Evolutionary conservation across 2,113 vertebrate species (phyloP).

Genomic region (Spea bombifrons): DNA sequence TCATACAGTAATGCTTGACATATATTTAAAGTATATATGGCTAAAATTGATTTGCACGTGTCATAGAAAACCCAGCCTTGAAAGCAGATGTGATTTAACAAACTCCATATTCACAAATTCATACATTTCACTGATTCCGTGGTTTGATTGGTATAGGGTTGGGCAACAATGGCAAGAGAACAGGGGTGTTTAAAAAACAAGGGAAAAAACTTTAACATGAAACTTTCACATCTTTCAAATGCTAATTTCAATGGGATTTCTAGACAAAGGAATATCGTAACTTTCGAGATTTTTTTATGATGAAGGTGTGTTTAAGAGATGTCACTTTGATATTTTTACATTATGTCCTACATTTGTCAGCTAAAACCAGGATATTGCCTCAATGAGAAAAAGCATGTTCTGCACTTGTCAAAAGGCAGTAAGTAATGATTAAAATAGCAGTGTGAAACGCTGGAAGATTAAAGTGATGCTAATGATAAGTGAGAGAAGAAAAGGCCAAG

Average conservation of each 20-base stretch:
- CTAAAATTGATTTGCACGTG: too few relatives aligned
- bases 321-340: conserved; percentile 99
- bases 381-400: conserved; percentile 98
- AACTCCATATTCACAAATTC: background rate
- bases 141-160: background rate
- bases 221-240: conserved; percentile 71
- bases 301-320: conserved; percentile 87
- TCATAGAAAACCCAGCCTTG: too few relatives aligned
- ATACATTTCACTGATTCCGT: background rate
- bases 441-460: conserved; percentile 99
- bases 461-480: conserved; percentile 99
- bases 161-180: background rate
- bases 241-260: conserved; percentile 70
- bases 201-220: conserved; percentile 66
- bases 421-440: conserved; percentile 99
- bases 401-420: conserved; percentile 99
- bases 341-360: conserved; percentile 99
- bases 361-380: conserved; percentile 99
- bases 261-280: conserved; percentile 84
- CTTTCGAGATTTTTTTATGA: conserved; percentile 79
- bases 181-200: background rate
- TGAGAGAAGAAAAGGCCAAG: conserved; percentile 99
- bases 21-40: too few relatives aligned
- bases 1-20: too few relatives aligned
- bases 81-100: too few relatives aligned